Base-by-base conservation (phyloP, 2,888 invertebrate species). In the Eupithecia inturbata region DNA sequence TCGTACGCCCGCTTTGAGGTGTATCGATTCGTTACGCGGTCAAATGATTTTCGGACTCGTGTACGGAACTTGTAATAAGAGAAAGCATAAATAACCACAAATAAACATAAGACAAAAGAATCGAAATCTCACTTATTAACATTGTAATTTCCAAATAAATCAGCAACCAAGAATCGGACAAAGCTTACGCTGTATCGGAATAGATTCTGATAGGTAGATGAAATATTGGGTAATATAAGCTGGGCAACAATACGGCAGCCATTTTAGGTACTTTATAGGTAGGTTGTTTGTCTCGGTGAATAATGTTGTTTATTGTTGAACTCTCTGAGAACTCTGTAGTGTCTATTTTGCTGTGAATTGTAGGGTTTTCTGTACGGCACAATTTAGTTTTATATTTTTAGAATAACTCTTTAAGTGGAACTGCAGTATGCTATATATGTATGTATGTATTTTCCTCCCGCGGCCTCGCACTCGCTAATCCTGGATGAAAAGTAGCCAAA, bases 151-250 rank as follows among this genome's bases (percentile, higher is more conserved):
- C 41, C 16, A 64, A 64, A 70, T 75, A 70, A 71, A 75, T 73
- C 68, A 70, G 22, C 45, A 49, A 26, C 70, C 57, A 63, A 70
- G 70, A 45, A 68, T 26, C 70, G 53, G 68, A 75, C 70, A 75
- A 72, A 73, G 72, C 45, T 68, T 53, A 70, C 68, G 68, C 70
- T 12, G 68, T 66, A 39, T 41, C 69, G 67, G 64, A 68, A 75
- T 68, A 68, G 64, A 68, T 72, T 75, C 68, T 68, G 70, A 70
- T 72, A 75, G 75, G 39, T 63, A 49, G 70, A 72, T 75, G 68
- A 75, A 73, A 60, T 75, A 75, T 75, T 70, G 75, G 26, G 64
- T 36, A 75, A 71, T 73, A 75, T 73, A 72, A 72, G 39, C 60
- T 12, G 22, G 49, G 62, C 70, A 72, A 75, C 63, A 70, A 67